These are phyloP conservation scores for Nephrotoma appendiculata DNA, from an alignment of 2,888 invertebrate species.

Conservation along the genomic window DNA sequence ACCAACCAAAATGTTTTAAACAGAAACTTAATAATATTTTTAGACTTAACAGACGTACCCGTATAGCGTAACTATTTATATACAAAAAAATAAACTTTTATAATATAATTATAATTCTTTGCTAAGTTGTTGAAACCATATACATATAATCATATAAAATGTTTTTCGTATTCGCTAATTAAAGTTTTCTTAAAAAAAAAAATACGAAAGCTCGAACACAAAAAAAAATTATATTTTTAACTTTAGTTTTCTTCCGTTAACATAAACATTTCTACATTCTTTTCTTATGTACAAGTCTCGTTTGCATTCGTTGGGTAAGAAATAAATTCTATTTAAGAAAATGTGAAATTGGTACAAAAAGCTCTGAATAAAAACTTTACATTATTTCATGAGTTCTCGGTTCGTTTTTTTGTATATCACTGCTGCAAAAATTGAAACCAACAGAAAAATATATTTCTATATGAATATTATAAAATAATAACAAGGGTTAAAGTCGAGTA, in stretches of 20 bases:
- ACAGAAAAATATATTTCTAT: not conserved
- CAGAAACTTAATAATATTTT: not conserved
- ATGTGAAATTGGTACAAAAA: not conserved
- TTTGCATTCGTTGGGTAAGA: not conserved
- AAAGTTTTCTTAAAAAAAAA: not conserved
- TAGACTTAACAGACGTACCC: not conserved
- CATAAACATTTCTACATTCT: not conserved
- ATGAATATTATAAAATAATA: not conserved
- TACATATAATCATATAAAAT: not conserved
- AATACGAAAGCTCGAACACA: not conserved
- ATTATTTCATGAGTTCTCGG: not conserved
- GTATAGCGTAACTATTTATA: not conserved
- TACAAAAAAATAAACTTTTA: not conserved
- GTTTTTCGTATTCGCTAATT: not conserved
- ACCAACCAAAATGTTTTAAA: not conserved
- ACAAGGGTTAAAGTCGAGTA: not conserved
- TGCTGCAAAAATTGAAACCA: not conserved
- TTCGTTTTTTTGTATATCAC: not conserved
- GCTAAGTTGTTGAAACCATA: not conserved
- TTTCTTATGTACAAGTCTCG: not conserved
- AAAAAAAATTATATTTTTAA: not conserved
- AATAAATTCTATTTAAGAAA: not conserved
- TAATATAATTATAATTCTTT: not conserved
- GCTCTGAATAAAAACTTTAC: not conserved
- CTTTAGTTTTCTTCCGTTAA: not conserved